Evolutionary conservation across 2,113 vertebrate species (phyloP).

Genomic region (Origma solitaria): DNA sequence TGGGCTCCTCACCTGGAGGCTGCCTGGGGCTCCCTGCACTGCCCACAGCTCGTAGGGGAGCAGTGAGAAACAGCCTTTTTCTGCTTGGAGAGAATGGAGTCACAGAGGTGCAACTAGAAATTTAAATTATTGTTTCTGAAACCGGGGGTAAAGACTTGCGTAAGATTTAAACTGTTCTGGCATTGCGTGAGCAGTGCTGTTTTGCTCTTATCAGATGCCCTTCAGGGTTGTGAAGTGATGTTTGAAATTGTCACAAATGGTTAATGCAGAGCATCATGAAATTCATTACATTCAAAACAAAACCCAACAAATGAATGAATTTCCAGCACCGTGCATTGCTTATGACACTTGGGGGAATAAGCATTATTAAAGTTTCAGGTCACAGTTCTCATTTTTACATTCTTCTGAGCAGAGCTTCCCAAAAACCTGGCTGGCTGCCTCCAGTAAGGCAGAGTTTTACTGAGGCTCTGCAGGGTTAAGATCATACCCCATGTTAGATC

Average conservation of each 20-base stretch:
- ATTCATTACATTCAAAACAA: neutral
- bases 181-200: neutral
- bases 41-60: neutral
- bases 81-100: neutral
- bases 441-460: neutral
- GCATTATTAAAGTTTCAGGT: neutral
- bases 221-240: neutral
- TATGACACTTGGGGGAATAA: neutral
- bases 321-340: neutral
- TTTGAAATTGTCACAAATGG: neutral
- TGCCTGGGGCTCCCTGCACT: fast-evolving
- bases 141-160: neutral
- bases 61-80: neutral
- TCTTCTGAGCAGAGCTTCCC: neutral
- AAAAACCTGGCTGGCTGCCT: neutral
- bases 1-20: neutral
- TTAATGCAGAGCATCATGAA: neutral
- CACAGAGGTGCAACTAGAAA: neutral
- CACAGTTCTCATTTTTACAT: neutral
- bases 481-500: fast-evolving
- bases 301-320: neutral
- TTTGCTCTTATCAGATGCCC: neutral
- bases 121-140: neutral
- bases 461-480: neutral
- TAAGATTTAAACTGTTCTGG: neutral